Base-by-base conservation (phyloP, 2,113 vertebrate genomes). In the Epinephelus lanceolatus region DNA sequence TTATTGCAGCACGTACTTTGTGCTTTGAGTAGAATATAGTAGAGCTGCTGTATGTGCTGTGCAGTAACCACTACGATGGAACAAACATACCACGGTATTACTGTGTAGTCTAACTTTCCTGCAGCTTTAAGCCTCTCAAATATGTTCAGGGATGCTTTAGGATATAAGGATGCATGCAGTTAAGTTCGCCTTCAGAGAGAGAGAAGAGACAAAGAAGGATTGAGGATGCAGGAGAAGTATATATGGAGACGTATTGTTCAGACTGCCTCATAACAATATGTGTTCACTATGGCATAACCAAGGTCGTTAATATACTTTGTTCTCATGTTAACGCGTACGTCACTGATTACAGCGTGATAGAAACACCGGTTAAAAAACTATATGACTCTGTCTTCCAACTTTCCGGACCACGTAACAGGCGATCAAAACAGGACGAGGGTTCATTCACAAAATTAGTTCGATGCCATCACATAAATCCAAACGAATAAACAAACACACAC, bases 301-400 rank as follows among this genome's bases (percentile, higher is more conserved):
- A 45, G 33, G 33, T 37, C 33, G 5, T 37, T 65, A 51, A 65
- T 76, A 71, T 77, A 76, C 42, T 79, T 83, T 59, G 60, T 76
- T 89, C 67, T 90, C 62, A 62, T 85, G 67, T 52, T 86, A 47
- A 59, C 73, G 85, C 80, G 79, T 30, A 77, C 33, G 82, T 72
- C 77, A 69, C 76, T 89, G 86, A 84, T 84, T 81, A 57, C 82
- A 78, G 86, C 63, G 88, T 83, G 76, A 85, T 77, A 88, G 62
- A 88, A 92, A 94, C 83, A 86, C 83, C 79, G 18, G 66, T 89
- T 92, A 90, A 84, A 91, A 91, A 90, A 93, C 88, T 90, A 92
- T 69, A 90, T 80, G 86, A 91, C 90, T 94, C 89, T 93, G 91
- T 93, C 87, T 88, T 73, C 90, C 88, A 90, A 92, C 88, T 88